Base-by-base conservation (phyloP, 1,140 invertebrate genomes). In the Wiebesia pumilae region DNA sequence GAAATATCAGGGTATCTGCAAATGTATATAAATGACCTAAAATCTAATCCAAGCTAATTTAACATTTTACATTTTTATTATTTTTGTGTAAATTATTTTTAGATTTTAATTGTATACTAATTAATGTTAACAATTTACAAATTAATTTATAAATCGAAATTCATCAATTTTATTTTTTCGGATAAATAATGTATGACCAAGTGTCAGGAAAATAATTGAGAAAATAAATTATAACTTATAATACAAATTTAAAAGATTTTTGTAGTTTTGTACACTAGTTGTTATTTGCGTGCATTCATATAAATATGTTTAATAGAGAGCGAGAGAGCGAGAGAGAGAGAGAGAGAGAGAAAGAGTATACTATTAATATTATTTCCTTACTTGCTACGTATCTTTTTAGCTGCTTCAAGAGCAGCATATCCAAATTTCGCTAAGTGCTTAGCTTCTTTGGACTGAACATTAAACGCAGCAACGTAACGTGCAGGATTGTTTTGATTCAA, bases 401-500 rank as follows among this genome's bases (percentile, higher is more conserved):
- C 94, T 0, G 96, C 95, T 90, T 96, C 95, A 3, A 97, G 92
- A 0, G 95, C 94, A 0, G 96, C 96, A 89, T 96, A 97, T 2
- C 96, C 96, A 85, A 95, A 96, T 88, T 94, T 93, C n/a, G 96
- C 95, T 73, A 96, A 94, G 54, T 94, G 93, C 84, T 95, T 94
- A 3, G 96, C 95, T 88, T 95, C 95, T 67, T 95, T 94, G 1
- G 95, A 95, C 67, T 96, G 96, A 75, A 95, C 94, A 90, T 97
- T 97, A 93, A 97, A 97, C 7, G 95, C 95, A 4, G 96, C 96
- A 43, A 97, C 95, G 90, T 95, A 96, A n/a, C 94, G 94, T 2
- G 96, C 96, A n/a, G 96, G 96, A 90, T 97, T 95, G 83, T 95
- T 95, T 30, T 93, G 91, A 27, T 95, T 93, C n/a, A 97, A 91